A percentile compares a stretch with the other conserved stretches of the same genome.
phyloP scores from a whole-genome alignment of 2,888 invertebrate genomes.

The Plagiodera versicolora region DNA sequence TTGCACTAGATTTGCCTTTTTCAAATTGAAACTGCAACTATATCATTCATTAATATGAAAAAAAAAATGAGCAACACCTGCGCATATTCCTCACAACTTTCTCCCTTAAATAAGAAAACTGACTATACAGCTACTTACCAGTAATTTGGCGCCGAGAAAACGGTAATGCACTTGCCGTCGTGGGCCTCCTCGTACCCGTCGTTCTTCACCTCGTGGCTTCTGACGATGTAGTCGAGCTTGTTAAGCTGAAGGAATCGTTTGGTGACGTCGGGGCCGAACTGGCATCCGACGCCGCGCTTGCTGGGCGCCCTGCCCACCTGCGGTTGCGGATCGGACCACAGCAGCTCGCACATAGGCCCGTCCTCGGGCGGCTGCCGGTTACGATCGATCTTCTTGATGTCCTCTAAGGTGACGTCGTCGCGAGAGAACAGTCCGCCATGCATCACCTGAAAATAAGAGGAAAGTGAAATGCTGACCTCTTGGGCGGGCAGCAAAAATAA shows the following conservation, averaged over 20 bases:
- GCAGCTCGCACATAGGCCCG: slow-evolving; percentile 94
- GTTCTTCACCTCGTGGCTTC: slow-evolving; percentile 97
- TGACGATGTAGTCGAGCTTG: slow-evolving; percentile 88
- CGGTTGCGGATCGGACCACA: slow-evolving; percentile 98
- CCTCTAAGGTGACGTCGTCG: slow-evolving; percentile 90
- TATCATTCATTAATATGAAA: too few relatives aligned
- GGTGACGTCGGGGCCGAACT: slow-evolving; percentile 98
- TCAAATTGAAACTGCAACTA: too few relatives aligned
- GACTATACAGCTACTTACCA: slow-evolving; percentile 77
- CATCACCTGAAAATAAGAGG: slow-evolving; percentile 73
- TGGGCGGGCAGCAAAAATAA: too few relatives aligned
- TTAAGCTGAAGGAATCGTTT: slow-evolving; percentile 80
- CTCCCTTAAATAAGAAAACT: too few relatives aligned
- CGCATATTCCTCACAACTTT: too few relatives aligned
- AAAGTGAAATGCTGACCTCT: too few relatives aligned
- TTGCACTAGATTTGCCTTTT: too few relatives aligned
- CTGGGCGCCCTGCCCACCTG: slow-evolving; percentile 86
- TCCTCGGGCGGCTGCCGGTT: slow-evolving; percentile 97
- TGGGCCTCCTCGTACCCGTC: slow-evolving; percentile 96
- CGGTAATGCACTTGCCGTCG: slow-evolving; percentile 94
- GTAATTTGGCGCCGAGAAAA: slow-evolving; percentile 99
- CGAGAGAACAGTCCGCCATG: slow-evolving; percentile 97
- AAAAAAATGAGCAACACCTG: too few relatives aligned
- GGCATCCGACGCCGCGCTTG: slow-evolving; percentile 96
- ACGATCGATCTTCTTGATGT: slow-evolving; percentile 85